Percentiles rank a stretch among this genome's conserved stretches.
Conservation (phyloP, 1,140 invertebrate species). For the Diprion similis region DNA sequence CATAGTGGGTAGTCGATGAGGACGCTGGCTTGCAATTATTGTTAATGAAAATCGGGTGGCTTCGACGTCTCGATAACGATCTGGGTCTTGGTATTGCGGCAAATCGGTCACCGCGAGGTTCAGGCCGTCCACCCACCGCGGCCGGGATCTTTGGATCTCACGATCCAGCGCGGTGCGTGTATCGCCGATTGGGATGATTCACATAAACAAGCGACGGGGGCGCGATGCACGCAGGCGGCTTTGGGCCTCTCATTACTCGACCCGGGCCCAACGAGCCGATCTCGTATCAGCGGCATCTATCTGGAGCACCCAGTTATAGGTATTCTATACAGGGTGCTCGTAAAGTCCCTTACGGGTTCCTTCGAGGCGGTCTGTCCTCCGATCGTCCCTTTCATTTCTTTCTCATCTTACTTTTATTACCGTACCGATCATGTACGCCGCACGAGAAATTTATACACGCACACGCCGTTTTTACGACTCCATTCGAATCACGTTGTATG, state of each 20-base stretch:
- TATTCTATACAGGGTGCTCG: constrained; percentile 9
- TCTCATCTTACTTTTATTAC: background rate
- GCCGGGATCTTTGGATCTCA: background rate
- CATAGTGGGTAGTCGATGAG: background rate
- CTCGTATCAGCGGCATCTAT: constrained; percentile 38
- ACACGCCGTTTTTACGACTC: too few species aligned
- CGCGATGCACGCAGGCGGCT: constrained; percentile 29
- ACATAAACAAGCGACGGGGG: constrained; percentile 33
- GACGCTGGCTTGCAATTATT: background rate
- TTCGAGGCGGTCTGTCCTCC: background rate
- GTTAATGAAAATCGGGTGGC: background rate
- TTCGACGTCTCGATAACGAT: background rate
- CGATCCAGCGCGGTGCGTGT: background rate
- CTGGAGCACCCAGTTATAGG: constrained; percentile 36
- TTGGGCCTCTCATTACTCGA: constrained; percentile 36
- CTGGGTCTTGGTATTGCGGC: background rate
- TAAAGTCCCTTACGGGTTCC: constrained; percentile 12
- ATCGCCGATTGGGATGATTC: constrained; percentile 21
- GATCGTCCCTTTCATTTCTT: background rate
- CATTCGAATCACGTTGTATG: too few species aligned
- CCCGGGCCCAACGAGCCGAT: constrained; percentile 29
- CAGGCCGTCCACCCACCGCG: background rate
- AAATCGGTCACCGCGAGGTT: background rate
- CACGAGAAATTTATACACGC: too few species aligned
- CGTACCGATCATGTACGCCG: background rate